phyloP scores from a whole-genome alignment of 2,888 invertebrate genomes.

The Oligia strigilis region DNA sequence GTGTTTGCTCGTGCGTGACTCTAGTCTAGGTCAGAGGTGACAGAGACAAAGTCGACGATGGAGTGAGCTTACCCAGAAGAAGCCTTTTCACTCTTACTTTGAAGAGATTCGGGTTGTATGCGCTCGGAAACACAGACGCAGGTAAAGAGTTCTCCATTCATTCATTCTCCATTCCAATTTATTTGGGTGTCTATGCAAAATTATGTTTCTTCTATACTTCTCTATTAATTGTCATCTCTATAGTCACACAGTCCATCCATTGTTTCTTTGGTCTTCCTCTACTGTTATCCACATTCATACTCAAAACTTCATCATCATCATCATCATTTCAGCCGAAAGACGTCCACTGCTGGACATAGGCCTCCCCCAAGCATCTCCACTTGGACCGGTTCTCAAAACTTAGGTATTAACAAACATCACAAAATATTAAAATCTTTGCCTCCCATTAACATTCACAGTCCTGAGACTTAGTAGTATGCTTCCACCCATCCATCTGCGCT shows the following conservation, averaged over 20 bases:
- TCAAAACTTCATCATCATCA: background rate
- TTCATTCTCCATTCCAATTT: background rate
- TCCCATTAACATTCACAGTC: background rate
- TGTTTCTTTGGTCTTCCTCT: background rate
- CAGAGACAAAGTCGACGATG: too few species aligned
- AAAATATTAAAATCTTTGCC: background rate
- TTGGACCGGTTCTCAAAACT: background rate
- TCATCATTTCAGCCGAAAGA: too few species aligned
- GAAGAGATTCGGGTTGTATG: too few species aligned
- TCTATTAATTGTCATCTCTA: background rate
- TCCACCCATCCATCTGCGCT: constrained; percentile 10
- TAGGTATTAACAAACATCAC: background rate
- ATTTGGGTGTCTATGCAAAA: too few species aligned
- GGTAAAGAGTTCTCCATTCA: too few species aligned
- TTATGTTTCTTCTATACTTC: background rate
- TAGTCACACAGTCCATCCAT: background rate
- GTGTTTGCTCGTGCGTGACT: too few species aligned
- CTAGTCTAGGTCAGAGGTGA: too few species aligned
- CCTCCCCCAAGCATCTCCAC: too few species aligned
- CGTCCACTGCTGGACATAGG: too few species aligned
- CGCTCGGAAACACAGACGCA: too few species aligned
- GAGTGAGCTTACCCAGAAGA: too few species aligned
- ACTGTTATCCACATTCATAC: background rate
- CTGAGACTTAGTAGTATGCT: constrained; percentile 19
- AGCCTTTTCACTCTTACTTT: too few species aligned